Evolutionary conservation across 1,140 invertebrate species (phyloP).

Genomic region (Brachionus calyciflorus): DNA sequence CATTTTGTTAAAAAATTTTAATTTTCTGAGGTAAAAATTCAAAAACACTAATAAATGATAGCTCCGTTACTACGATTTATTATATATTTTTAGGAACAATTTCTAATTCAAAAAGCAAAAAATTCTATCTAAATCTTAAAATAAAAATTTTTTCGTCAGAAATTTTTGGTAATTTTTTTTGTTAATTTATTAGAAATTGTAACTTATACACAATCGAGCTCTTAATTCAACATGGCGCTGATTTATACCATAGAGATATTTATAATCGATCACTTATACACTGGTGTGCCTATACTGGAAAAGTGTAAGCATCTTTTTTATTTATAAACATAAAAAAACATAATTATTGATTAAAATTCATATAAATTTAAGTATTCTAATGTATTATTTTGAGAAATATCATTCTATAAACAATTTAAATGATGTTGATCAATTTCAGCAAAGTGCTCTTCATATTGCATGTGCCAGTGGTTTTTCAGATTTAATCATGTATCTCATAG

Average conservation of each 20-base stretch:
- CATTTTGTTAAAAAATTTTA: no score
- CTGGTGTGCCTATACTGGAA: conserved; percentile 39
- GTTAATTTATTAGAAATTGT: conserved; percentile 25
- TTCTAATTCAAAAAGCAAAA: no score
- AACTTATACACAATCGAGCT: conserved; percentile 39
- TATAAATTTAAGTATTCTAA: not conserved
- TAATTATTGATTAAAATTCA: not conserved
- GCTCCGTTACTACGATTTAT: no score
- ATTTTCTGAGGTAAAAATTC: no score
- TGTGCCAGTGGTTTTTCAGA: conserved; percentile 35
- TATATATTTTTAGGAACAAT: no score
- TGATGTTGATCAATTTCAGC: conserved; percentile 30
- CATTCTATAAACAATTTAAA: conserved; percentile 28
- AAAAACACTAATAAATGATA: no score
- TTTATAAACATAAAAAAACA: not conserved
- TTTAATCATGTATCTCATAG: conserved; percentile 14
- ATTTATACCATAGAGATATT: conserved; percentile 26
- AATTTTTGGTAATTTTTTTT: not conserved
- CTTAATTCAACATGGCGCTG: conserved; percentile 27
- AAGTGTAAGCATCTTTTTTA: conserved; percentile 44
- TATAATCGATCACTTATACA: conserved; percentile 23
- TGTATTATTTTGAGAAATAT: conserved; percentile 45
- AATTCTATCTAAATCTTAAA: no score
- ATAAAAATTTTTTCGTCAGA: not conserved
- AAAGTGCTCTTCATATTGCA: conserved; percentile 41